Conservation (phyloP, 2,888 invertebrate species). For the Acronicta alni region DNA sequence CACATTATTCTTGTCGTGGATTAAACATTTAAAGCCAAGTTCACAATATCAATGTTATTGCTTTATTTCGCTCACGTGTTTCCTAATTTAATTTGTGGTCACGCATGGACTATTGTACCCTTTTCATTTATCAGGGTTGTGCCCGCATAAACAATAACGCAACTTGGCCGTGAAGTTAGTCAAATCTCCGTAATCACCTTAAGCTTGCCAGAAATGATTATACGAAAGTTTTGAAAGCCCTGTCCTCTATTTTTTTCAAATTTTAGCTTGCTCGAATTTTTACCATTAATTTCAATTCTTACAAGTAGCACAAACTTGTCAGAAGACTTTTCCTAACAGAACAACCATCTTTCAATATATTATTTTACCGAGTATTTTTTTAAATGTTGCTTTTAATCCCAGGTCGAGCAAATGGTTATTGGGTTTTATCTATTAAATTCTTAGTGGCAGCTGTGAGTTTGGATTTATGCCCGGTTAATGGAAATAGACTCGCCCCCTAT, state of each 20-base stretch:
- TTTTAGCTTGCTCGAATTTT: not conserved
- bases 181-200: slow-evolving; percentile 35
- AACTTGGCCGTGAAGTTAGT: slow-evolving; percentile 24
- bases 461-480: too few relatives aligned
- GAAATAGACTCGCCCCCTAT: too few relatives aligned
- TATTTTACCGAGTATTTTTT: too few relatives aligned
- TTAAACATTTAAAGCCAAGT: slow-evolving; percentile 10
- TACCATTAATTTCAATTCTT: not conserved
- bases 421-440: too few relatives aligned
- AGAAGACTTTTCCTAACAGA: too few relatives aligned
- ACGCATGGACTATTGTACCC: slow-evolving; percentile 31
- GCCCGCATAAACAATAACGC: slow-evolving; percentile 36
- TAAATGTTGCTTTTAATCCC: too few relatives aligned
- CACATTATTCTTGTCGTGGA: too few relatives aligned
- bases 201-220: slow-evolving; percentile 21
- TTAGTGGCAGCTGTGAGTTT: too few relatives aligned
- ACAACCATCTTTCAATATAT: too few relatives aligned
- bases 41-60: slow-evolving; percentile 12
- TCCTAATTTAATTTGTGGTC: slow-evolving; percentile 29
- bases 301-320: too few relatives aligned
- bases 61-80: slow-evolving; percentile 10
- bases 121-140: slow-evolving; percentile 31
- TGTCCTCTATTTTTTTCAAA: slow-evolving; percentile 4
- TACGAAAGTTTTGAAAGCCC: slow-evolving; percentile 24
- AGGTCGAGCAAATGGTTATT: too few relatives aligned